phyloP scores from a whole-genome alignment of 2,113 vertebrate genomes.

The Rhombomys opimus region DNA sequence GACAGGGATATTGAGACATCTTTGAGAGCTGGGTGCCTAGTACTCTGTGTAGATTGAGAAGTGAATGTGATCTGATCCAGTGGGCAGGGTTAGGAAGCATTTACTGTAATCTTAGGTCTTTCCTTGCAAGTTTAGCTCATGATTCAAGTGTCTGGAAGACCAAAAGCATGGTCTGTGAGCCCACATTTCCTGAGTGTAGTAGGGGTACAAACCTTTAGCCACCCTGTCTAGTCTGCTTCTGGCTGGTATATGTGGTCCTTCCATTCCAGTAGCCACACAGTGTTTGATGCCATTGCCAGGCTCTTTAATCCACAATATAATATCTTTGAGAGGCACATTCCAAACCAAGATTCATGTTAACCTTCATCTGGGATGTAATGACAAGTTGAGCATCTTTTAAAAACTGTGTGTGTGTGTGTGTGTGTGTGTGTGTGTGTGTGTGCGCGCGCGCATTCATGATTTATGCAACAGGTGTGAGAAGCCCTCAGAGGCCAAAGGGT shows the following conservation, averaged over 20 bases:
- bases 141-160: neutral
- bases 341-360: slow-evolving; percentile 19
- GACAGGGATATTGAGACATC: neutral
- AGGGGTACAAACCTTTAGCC: neutral
- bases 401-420: neutral
- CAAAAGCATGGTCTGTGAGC: neutral
- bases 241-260: rapidly evolving
- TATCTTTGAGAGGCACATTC: neutral
- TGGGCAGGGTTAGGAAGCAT: neutral
- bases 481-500: neutral
- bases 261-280: neutral
- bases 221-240: neutral
- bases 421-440: neutral
- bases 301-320: neutral
- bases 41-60: slow-evolving; percentile 1
- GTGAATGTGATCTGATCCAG: neutral
- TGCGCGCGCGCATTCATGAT: no score
- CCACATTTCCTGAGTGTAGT: neutral
- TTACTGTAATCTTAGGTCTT: neutral
- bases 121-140: slow-evolving; percentile 5
- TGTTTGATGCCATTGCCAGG: neutral
- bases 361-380: neutral
- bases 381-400: neutral
- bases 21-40: neutral
- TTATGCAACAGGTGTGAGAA: neutral